Base-by-base conservation (phyloP, 1,140 invertebrate species). In the Drosophila lacertosa region DNA sequence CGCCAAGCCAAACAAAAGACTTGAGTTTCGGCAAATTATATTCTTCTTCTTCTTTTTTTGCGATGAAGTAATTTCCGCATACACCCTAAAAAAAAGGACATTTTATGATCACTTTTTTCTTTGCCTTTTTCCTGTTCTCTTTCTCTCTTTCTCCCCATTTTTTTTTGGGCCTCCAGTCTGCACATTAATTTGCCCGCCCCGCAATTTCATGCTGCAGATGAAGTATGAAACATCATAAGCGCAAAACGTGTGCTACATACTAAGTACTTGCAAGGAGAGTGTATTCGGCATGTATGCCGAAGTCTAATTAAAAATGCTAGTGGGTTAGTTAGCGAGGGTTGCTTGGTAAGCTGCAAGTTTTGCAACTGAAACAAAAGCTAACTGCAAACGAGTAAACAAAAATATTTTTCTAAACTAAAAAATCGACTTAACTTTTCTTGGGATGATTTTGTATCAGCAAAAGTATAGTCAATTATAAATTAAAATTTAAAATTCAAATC, bases 191-290 rank as follows among this genome's bases (percentile, higher is more conserved):
- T 69, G 42, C 60, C 76, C 82, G 70, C 81, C 77, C 77, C 81
- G 73, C 77, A 77, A 86, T 74, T 86, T 65, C 59, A 77, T 65
- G 63, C 77, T 50, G 69, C 69, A 82, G 77, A 88, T 81, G 82
- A 70, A 70, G 82, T 86, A 81, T 65, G 77, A 84, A 77, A 79
- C 40, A 69, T 67, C 74, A 81, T 88, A 75, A 88, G 71, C 63
- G 59, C 45, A 64, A 88, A 88, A 88, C 82, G 82, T 88, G 82
- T 88, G 71, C 63, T 70, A 72, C 82, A 88, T 88, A 88, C 83
- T 63, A 78, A 88, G 62, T 63, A 62, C 15, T n/a, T 22, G 13
- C 6, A 67, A 62, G 39, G 58, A 74, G 35, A 51, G 47, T 48
- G 57, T 53, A 22, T 60, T 16, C 32, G 55, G n/a, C n/a, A n/a